Evolutionary conservation across 2,113 vertebrate species (phyloP), one percentile per base, ranked within the genome.

Genomic region (Lipophrys pholis): DNA sequence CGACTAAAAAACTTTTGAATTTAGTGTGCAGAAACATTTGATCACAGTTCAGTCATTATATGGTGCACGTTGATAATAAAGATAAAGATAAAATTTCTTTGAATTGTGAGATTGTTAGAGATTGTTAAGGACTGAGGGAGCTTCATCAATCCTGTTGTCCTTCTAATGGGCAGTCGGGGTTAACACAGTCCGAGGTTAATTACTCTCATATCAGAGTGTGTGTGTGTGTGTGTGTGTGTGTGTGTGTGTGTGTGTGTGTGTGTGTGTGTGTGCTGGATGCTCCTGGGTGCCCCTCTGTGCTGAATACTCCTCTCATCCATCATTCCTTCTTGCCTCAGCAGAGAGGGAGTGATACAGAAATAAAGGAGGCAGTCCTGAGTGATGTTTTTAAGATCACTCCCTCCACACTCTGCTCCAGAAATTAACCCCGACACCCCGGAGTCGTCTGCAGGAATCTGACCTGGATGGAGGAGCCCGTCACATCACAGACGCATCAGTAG

Each of bases 131-230:
- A 92, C 91, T 95, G 74, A 90, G 81, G 80, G 78, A 81, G 78
- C 55, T 61, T 87, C 94, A 94, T 94, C 91, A 93, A 95, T 94
- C 93, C 88, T 90, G 83, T 87, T 92, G 92, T 91, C 91, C 92
- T 92, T 91, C 90, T 93, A 93, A 93, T 91, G 91, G 90, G 91
- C 90, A 92, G 88, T 81, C 81, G 81, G 90, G 91, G 88, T 88
- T 90, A 90, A 87, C 85, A 76, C 87, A 93, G 92, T 89, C 93
- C 87, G 91, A 94, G 94, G 93, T 94, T 95, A 94, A 94, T 95
- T 93, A 94, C 93, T 92, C 89, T 90, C 91, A 93, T 92, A 92
- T 91, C 88, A 78, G 60, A 69, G 83, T 43, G 42, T 38, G 74
- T 16, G 5, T 58, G 51, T 35, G 50, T 71, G 49, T 14, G 66